Conservation (phyloP, 2,888 invertebrate genomes). For the Lepidochrysops patricia region DNA sequence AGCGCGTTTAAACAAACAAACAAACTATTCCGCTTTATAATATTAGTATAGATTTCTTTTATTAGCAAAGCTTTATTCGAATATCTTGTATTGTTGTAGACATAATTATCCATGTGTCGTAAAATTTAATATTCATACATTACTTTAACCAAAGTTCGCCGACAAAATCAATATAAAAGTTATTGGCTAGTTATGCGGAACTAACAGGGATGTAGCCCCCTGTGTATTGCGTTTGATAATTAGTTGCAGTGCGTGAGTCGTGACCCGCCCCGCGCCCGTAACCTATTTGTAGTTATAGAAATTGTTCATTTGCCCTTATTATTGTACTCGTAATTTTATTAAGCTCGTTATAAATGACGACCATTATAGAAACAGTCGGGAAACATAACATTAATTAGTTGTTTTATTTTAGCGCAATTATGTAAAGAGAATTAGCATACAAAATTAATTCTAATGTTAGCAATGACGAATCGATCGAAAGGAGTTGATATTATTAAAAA, state of each 20-base stretch:
- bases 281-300: slow-evolving; percentile 27
- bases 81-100: too few species aligned
- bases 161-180: slow-evolving; percentile 10
- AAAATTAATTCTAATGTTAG: not conserved
- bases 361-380: not conserved
- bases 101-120: too few species aligned
- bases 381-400: not conserved
- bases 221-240: slow-evolving; percentile 27
- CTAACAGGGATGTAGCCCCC: not conserved
- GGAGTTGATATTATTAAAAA: too few species aligned
- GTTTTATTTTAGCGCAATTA: not conserved
- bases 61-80: too few species aligned
- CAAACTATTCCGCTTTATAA: too few species aligned
- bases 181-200: not conserved
- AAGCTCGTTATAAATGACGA: slow-evolving; percentile 3
- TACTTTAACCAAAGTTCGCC: slow-evolving; percentile 4
- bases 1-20: too few species aligned
- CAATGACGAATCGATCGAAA: not conserved
- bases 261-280: slow-evolving; percentile 26
- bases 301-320: slow-evolving; percentile 9
- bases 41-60: too few species aligned
- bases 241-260: slow-evolving; percentile 30
- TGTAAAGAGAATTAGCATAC: not conserved
- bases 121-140: too few species aligned
- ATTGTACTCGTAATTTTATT: not conserved